Conservation (phyloP, 2,113 vertebrate genomes). For the Procavia capensis region DNA sequence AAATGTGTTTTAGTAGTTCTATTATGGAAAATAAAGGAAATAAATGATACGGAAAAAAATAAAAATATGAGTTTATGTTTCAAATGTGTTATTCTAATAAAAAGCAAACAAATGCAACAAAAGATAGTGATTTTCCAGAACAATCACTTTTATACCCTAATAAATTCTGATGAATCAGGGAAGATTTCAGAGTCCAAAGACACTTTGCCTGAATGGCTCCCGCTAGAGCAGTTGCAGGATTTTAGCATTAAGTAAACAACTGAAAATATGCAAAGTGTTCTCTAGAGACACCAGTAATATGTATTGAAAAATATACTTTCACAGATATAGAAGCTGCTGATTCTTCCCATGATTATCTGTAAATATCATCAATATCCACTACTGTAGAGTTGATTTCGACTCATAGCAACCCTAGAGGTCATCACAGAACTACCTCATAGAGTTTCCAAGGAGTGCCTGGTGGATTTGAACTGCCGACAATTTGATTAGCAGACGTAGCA, state of each 20-base stretch:
- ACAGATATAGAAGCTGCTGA: not conserved
- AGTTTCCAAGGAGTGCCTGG: too few species aligned
- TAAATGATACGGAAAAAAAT: not conserved
- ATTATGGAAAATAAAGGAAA: not conserved
- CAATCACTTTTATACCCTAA: not conserved
- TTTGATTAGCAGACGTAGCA: too few species aligned
- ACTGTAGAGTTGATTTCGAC: too few species aligned
- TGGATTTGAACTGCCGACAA: too few species aligned
- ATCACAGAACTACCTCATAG: too few species aligned
- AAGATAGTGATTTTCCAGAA: constrained; percentile 1
- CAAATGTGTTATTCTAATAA: constrained; percentile 54
- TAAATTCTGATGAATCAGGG: constrained; percentile 38
- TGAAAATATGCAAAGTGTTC: constrained; percentile 25
- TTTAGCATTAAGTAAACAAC: constrained; percentile 49
- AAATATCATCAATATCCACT: constrained; percentile 8
- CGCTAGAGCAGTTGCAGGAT: not conserved
- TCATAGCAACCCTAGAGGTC: too few species aligned
- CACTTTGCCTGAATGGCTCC: not conserved
- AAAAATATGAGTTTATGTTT: constrained; percentile 17
- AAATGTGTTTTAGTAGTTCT: not conserved
- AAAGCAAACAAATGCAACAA: not conserved
- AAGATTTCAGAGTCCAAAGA: constrained; percentile 37
- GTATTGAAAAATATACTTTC: not conserved
- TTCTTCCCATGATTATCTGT: constrained; percentile 1
- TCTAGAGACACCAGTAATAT: not conserved